Conservation (phyloP, 2,113 vertebrate genomes). For the Cololabis saira region DNA sequence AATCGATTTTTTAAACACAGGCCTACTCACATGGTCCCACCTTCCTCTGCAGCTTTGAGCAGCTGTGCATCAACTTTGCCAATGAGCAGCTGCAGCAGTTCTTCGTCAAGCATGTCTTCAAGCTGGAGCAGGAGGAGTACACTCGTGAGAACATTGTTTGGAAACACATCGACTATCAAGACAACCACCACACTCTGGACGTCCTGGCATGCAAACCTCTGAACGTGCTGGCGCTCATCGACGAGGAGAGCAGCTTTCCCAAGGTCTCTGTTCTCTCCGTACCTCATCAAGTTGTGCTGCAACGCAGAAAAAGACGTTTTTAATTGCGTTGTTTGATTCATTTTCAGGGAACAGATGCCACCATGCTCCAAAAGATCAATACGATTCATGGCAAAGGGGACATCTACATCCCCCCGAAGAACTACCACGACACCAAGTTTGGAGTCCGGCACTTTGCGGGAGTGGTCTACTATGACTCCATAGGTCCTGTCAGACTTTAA, state of each 20-base stretch:
- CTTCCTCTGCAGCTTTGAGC: slow-evolving; percentile 89
- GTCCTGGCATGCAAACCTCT: slow-evolving; percentile 88
- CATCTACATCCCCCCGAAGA: slow-evolving; percentile 88
- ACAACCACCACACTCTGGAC: slow-evolving; percentile 89
- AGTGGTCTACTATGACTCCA: slow-evolving; percentile 88
- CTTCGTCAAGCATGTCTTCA: slow-evolving; percentile 92
- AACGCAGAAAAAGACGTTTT: neutral
- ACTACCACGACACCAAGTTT: slow-evolving; percentile 88
- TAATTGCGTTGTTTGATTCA: slow-evolving; percentile 7
- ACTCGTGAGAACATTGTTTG: slow-evolving; percentile 86
- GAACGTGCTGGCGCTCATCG: slow-evolving; percentile 93
- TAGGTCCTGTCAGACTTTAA: slow-evolving; percentile 80
- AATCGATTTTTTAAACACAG: too few species aligned
- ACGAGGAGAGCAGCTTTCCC: slow-evolving; percentile 96
- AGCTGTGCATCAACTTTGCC: slow-evolving; percentile 97
- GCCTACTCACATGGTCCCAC: neutral
- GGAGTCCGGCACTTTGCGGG: slow-evolving; percentile 95
- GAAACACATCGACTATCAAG: slow-evolving; percentile 87
- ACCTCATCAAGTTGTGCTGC: neutral
- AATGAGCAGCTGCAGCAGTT: slow-evolving; percentile 99
- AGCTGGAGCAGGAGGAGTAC: slow-evolving; percentile 95
- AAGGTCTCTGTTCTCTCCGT: slow-evolving; percentile 78
- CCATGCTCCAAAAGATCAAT: slow-evolving; percentile 91
- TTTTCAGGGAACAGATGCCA: slow-evolving; percentile 90
- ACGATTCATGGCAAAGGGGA: slow-evolving; percentile 83